Evolutionary conservation across 1,140 invertebrate genomes (phyloP).

Genomic region (Apis florea): DNA sequence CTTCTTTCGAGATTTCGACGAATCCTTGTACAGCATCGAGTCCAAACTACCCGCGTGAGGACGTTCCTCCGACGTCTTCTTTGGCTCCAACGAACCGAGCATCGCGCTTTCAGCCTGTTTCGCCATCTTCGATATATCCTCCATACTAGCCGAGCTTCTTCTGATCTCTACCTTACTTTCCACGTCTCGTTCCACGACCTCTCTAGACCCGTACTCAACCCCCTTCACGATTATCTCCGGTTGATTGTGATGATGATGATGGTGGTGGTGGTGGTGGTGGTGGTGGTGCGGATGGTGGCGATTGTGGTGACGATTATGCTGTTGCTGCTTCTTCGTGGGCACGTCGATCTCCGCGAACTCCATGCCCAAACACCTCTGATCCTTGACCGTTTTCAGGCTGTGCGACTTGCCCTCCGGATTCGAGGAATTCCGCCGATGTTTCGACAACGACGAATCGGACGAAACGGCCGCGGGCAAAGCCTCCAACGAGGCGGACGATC

Average conservation of each 20-base stretch:
- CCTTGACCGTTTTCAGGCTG: constrained; percentile 51
- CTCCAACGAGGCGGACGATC: constrained; percentile 75
- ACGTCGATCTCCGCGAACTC: constrained; percentile 74
- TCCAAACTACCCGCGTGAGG: constrained; percentile 76
- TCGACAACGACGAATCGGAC: constrained; percentile 48
- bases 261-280: background rate
- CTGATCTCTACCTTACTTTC: constrained; percentile 74
- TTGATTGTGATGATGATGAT: background rate
- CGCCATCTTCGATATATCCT: constrained; percentile 78
- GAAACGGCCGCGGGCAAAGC: constrained; percentile 62
- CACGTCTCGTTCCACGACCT: constrained; percentile 65
- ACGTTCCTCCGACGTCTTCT: constrained; percentile 69
- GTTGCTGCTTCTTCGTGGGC: constrained; percentile 59
- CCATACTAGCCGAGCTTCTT: constrained; percentile 78
- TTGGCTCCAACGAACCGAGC: constrained; percentile 70
- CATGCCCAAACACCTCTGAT: constrained; percentile 51
- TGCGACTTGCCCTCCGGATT: constrained; percentile 74
- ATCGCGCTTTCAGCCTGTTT: constrained; percentile 72
- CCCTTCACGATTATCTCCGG: constrained; percentile 72
- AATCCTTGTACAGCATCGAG: constrained; percentile 76
- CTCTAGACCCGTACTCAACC: constrained; percentile 60
- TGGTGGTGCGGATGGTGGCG: constrained; percentile 29
- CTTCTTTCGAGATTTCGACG: constrained; percentile 67
- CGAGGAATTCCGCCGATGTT: constrained; percentile 73
- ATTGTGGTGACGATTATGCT: background rate